These are phyloP conservation scores for Mus pahari DNA, from an alignment of 2,113 vertebrate species.

Conservation along the genomic window DNA sequence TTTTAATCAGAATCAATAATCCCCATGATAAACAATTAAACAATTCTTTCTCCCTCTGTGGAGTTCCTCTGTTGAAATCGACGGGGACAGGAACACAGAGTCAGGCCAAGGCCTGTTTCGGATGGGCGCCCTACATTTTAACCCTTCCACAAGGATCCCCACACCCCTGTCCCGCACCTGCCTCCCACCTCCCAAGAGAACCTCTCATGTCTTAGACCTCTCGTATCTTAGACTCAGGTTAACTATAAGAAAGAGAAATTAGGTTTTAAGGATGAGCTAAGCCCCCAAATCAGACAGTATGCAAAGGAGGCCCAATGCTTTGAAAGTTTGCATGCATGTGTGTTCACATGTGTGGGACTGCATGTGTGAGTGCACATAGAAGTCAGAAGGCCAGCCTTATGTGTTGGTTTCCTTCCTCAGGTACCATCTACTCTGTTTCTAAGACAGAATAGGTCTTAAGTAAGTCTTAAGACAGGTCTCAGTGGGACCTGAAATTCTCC, in stretches of 20 bases:
- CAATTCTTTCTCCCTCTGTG: constrained; percentile 87
- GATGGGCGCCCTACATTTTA: constrained; percentile 26
- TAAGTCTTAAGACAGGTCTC: background rate
- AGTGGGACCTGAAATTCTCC: background rate
- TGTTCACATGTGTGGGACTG: background rate
- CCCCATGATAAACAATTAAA: constrained; percentile 89
- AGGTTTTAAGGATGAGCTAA: fast-evolving
- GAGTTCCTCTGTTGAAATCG: constrained; percentile 85
- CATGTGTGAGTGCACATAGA: background rate
- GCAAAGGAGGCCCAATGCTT: background rate
- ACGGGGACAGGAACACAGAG: constrained; percentile 68
- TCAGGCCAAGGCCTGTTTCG: constrained; percentile 24
- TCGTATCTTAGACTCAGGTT: constrained; percentile 39
- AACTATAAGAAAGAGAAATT: background rate
- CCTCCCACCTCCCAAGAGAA: background rate
- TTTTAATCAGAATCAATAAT: constrained; percentile 89
- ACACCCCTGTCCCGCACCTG: background rate
- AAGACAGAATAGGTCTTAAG: background rate
- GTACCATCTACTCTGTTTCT: background rate
- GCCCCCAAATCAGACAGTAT: too few species aligned
- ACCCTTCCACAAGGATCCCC: background rate
- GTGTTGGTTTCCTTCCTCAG: background rate
- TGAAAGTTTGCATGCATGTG: background rate
- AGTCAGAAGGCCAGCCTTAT: background rate
- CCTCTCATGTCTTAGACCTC: too few species aligned